Base-by-base conservation (phyloP, 2,797 vertebrate species). In the Sternarchorhynchus goeldii region DNA sequence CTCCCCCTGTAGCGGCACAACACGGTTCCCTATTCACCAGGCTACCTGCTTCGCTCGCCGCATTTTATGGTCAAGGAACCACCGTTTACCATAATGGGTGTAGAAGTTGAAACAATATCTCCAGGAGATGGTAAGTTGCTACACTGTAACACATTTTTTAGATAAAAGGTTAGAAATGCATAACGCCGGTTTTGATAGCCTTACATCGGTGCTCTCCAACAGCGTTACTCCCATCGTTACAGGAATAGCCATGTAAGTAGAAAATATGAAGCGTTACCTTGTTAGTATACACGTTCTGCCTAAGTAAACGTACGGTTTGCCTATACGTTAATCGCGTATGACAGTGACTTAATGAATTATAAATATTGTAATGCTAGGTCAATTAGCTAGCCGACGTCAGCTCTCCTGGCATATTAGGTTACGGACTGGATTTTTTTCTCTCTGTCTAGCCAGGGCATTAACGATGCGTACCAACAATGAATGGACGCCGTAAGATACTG, bases 61-160 rank as follows among this genome's bases (percentile, higher is more conserved):
- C 41, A 36, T 5, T 75, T 58, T 50, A 68, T 59, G 62, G 17
- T 64, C 57, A 25, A 64, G 70, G 58, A 71, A 64, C n/a, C 73
- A 17, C 21, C 36, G 34, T 57, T 72, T 73, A 82, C 82, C 83
- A 88, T 66, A 77, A 99, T 98, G 97, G 96, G 96, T 81, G 96
- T 99, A 87, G 96, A 97, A 85, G 94, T 98, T 86, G 96, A 98
- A 92, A 96, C 94, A 82, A 96, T 98, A 93, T 96, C 95, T 83
- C 95, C 96, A 3, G 96, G 97, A 89, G 97, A 98, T 91, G 97
- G 97, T 98, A 89, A 93, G 92, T 90, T 31, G 66, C 75, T 69
- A 79, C 75, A 8, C 41, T 65, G 20, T 56, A 68, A 71, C 78
- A 81, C 7, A 65, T 71, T 81, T 70, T 75, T 71, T 81, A 62